Conservation (phyloP, 2,113 vertebrate genomes). For the Tupaia tana region DNA sequence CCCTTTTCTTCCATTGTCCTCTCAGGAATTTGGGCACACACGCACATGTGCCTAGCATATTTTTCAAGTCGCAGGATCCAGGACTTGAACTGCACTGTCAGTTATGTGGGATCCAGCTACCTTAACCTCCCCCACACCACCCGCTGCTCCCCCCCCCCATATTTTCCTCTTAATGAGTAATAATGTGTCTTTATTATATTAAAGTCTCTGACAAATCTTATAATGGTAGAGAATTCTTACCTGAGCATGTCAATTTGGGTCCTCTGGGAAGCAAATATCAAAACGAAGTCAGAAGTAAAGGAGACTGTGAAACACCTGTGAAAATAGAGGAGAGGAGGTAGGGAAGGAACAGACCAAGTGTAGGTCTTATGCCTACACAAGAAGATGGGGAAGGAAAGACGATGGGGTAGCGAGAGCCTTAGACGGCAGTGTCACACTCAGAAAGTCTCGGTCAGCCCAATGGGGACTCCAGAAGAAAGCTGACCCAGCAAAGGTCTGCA, state of each 20-base stretch:
- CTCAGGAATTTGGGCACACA: too few species aligned
- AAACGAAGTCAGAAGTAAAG: not conserved
- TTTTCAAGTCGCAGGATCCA: too few species aligned
- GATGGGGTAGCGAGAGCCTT: fast-evolving
- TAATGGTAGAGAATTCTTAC: not conserved
- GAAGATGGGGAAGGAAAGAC: not conserved
- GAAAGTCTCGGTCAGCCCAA: not conserved
- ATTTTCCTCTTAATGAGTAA: not conserved
- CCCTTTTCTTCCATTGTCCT: too few species aligned
- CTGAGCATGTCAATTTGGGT: not conserved
- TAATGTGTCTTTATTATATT: not conserved
- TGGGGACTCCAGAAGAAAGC: not conserved
- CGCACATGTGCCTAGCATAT: too few species aligned
- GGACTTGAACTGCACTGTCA: too few species aligned
- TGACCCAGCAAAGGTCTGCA: fast-evolving
- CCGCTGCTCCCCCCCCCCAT: too few species aligned
- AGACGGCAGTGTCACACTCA: fast-evolving
- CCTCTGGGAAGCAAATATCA: not conserved
- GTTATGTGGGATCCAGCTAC: too few species aligned
- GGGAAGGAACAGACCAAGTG: too few species aligned
- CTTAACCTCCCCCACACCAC: too few species aligned
- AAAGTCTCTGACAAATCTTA: not conserved
- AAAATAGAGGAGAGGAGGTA: not conserved
- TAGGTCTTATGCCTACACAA: not conserved
- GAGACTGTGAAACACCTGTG: not conserved